Evolutionary conservation across 2,888 invertebrate genomes (phyloP), one percentile per base, ranked within the genome.

Genomic region (Rhogogaster chlorosoma): DNA sequence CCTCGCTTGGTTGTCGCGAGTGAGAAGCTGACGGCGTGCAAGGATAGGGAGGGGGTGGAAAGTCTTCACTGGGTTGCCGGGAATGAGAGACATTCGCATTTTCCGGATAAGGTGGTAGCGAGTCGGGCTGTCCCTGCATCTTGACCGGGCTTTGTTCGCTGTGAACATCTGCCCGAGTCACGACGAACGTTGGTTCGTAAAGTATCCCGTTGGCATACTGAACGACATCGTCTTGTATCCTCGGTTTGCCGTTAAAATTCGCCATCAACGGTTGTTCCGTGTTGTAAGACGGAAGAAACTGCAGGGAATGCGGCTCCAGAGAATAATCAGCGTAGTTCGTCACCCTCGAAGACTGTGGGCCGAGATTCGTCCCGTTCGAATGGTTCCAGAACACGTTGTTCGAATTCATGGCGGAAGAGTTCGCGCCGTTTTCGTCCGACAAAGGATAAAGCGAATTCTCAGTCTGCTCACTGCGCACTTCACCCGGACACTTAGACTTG

Each of bases 1-100:
- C 98, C 93, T 98, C 98, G 92, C 98, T 98, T 0, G 97, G 96
- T 93, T 98, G 98, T 77, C 98, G 94, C 1, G 98, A 98, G 93
- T 98, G 98, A 84, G 96, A 95, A 0, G 95, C 96, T 0, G 97
- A 97, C 88, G 96, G 96, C 88, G 96, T 95, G 89, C 96, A 96
- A 1, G 97, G 97, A 91, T 98, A 98, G 0, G 98, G 98, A 0
- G 98, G 98, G 4, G 94, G 94, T 29, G 95, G 94, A 84, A 95
- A 94, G 70, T 95, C 95, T 88, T 95, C 94, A 88, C 94, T 94
- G 1, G 94, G 92, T 89, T 95, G 94, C 45, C 94, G 91, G 1
- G 94, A 94, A 87, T 95, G 95, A n/a, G 93, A 91, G 22, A 93
- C 90, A 80, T 92, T 93, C 22, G 92, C 94, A 83, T 89, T 91